These are phyloP conservation scores for Trissonchulus sp. DNA, from an alignment of 2,888 invertebrate species.

Conservation along the genomic window DNA sequence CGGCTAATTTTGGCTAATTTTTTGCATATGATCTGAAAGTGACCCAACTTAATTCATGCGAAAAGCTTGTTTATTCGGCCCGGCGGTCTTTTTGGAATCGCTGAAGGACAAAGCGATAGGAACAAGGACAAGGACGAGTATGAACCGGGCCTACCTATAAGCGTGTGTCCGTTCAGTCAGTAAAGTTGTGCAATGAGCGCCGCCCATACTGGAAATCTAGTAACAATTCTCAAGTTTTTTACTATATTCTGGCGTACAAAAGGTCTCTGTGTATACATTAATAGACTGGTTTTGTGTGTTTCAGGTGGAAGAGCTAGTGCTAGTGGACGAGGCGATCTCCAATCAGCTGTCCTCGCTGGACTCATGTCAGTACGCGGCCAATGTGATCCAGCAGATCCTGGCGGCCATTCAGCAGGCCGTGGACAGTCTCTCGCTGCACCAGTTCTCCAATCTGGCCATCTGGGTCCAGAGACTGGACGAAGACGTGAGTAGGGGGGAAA, in stretches of 20 bases:
- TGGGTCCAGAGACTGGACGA: conserved; percentile 94
- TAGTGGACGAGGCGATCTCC: conserved; percentile 91
- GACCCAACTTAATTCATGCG: too few species aligned
- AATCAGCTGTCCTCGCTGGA: conserved; percentile 89
- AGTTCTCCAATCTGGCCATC: conserved; percentile 91
- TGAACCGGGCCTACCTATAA: too few species aligned
- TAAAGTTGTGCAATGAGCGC: too few species aligned
- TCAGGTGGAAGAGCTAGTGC: conserved; percentile 76
- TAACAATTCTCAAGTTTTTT: too few species aligned
- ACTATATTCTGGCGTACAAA: background rate
- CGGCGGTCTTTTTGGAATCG: too few species aligned
- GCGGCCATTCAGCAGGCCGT: conserved; percentile 93
- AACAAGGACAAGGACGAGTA: too few species aligned
- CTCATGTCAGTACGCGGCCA: conserved; percentile 91
- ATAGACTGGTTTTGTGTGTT: conserved; percentile 20
- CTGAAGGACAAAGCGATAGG: too few species aligned
- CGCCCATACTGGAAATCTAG: too few species aligned
- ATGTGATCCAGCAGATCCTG: conserved; percentile 83
- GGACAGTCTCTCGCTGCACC: conserved; percentile 88
- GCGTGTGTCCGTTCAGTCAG: too few species aligned
- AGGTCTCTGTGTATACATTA: too few species aligned
- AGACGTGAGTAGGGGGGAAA: conserved; percentile 63
- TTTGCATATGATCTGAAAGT: too few species aligned
- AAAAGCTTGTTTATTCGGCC: too few species aligned
- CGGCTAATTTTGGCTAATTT: conserved; percentile 8